phyloP scores from a whole-genome alignment of 2,113 vertebrate species.

The Tyrannus savana region DNA sequence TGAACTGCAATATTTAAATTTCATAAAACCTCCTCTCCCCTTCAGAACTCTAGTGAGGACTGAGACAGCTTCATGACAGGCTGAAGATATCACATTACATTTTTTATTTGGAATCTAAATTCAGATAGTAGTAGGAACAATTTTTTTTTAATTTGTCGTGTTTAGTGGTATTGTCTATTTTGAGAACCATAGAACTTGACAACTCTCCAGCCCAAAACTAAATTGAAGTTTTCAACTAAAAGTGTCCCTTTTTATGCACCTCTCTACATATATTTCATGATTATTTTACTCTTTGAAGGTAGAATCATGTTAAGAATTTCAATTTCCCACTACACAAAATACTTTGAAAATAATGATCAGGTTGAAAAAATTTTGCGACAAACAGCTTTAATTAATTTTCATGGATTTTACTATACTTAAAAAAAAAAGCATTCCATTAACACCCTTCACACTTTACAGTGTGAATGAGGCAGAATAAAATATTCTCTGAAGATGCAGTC shows the following conservation, averaged over 20 bases:
- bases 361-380: background rate
- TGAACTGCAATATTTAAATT: background rate
- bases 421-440: background rate
- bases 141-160: background rate
- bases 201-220: background rate
- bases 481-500: background rate
- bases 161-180: background rate
- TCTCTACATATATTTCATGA: background rate
- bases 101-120: background rate
- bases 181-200: background rate
- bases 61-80: background rate
- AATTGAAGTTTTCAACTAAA: background rate
- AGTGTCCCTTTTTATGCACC: background rate
- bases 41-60: background rate
- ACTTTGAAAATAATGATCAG: background rate
- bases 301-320: background rate
- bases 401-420: background rate
- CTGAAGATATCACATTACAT: background rate
- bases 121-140: background rate
- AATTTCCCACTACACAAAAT: background rate
- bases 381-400: background rate
- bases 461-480: background rate
- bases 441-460: background rate
- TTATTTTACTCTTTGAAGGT: background rate
- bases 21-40: accelerated